Evolutionary conservation across 2,113 vertebrate species (phyloP).

Genomic region (Crotalus horridus): DNA sequence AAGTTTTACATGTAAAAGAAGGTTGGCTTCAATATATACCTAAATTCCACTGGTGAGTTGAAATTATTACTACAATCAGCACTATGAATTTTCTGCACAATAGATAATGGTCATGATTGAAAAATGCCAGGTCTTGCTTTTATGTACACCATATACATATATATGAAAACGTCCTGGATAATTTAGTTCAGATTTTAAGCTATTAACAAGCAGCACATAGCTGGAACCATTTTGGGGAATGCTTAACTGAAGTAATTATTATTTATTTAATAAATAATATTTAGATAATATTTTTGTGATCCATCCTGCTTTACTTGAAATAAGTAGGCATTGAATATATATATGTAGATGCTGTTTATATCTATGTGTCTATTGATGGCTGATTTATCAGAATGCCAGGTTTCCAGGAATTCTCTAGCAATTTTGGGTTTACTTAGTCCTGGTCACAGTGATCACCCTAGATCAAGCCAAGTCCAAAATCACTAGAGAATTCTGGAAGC

Average conservation of each 20-base stretch:
- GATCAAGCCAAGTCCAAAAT: not conserved
- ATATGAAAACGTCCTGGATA: conserved; percentile 10
- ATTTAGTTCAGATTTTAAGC: conserved; percentile 58
- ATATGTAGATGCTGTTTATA: not conserved
- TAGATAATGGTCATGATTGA: conserved; percentile 19
- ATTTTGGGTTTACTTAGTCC: not conserved
- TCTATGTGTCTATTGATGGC: not conserved
- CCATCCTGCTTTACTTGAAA: conserved; percentile 35
- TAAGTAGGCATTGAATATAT: conserved; percentile 44
- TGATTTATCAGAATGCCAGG: not conserved
- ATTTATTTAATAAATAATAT: conserved; percentile 12
- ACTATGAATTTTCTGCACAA: conserved; percentile 4
- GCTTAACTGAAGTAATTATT: conserved; percentile 60
- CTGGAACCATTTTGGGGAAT: conserved; percentile 27
- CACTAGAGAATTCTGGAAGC: not conserved
- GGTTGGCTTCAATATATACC: not conserved
- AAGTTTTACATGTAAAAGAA: conserved; percentile 1
- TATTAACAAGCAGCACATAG: conserved; percentile 48
- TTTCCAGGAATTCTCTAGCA: not conserved
- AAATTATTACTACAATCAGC: not conserved
- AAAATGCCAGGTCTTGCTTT: conserved; percentile 38
- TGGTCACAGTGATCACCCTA: not conserved
- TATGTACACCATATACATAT: conserved; percentile 39
- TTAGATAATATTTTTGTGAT: conserved; percentile 49
- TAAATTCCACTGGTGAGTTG: not conserved